These are phyloP conservation scores for Acrocyrtus sp. DNA, from an alignment of 2,888 invertebrate species.

Conservation along the genomic window DNA sequence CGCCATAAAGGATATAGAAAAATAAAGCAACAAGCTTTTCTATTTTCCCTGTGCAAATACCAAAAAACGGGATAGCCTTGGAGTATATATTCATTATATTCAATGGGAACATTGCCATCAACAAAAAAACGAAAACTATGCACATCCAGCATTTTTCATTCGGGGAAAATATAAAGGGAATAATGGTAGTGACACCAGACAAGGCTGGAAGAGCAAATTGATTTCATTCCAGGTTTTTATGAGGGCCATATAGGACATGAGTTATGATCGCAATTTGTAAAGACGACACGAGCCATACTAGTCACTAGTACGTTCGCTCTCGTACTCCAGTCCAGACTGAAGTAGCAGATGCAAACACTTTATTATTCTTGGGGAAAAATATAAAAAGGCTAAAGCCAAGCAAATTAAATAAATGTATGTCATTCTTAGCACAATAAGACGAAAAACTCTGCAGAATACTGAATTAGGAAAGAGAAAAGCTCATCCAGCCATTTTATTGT, in stretches of 20 bases:
- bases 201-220: conserved; percentile 5
- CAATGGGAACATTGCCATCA: too few species aligned
- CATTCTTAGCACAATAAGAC: conserved; percentile 6
- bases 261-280: conserved; percentile 41
- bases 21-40: too few species aligned
- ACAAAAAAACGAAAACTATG: too few species aligned
- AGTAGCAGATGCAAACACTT: conserved; percentile 1
- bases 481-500: not conserved
- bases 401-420: conserved; percentile 22
- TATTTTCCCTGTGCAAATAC: too few species aligned
- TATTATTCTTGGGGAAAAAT: not conserved
- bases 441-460: conserved; percentile 4
- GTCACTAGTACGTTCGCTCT: too few species aligned
- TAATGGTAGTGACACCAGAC: not conserved
- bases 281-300: conserved; percentile 19
- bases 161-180: too few species aligned
- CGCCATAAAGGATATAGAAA: too few species aligned
- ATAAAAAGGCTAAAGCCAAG: not conserved
- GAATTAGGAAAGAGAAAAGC: conserved; percentile 5
- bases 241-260: conserved; percentile 42
- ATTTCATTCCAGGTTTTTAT: conserved; percentile 45
- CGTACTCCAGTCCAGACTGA: conserved; percentile 16
- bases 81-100: too few species aligned
- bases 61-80: too few species aligned
- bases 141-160: too few species aligned